Evolutionary conservation across 2,888 invertebrate species (phyloP).

Genomic region (Syritta pipiens): DNA sequence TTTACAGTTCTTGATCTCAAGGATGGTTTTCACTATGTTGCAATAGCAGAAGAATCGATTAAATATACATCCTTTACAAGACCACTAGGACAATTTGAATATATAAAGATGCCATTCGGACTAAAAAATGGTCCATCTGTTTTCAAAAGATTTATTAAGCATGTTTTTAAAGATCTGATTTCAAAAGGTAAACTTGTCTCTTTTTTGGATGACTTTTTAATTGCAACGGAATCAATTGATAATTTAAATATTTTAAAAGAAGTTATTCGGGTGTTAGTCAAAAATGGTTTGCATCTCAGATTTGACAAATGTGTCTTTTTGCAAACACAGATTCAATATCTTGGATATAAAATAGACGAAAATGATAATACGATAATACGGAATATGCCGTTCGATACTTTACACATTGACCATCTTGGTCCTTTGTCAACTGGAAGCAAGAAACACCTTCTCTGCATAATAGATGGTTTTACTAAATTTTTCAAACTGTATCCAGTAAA

Average conservation of each 20-base stretch:
- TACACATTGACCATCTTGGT: background rate
- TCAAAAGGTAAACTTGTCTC: constrained; percentile 41
- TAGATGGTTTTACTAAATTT: background rate
- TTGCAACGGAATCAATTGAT: constrained; percentile 13
- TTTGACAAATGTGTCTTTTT: constrained; percentile 10
- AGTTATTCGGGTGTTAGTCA: background rate
- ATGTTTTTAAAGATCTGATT: constrained; percentile 52
- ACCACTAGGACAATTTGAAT: constrained; percentile 5
- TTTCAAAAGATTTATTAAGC: constrained; percentile 64
- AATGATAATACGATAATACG: background rate
- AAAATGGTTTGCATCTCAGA: background rate
- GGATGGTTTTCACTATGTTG: constrained; percentile 66
- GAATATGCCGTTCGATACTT: background rate
- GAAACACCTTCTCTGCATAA: background rate
- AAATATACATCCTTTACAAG: constrained; percentile 22
- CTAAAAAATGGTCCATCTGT: constrained; percentile 42
- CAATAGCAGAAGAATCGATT: background rate
- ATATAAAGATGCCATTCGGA: constrained; percentile 16
- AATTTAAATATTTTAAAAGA: constrained; percentile 14
- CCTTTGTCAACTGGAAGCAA: background rate
- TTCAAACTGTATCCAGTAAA: too few species aligned
- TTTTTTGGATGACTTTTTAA: constrained; percentile 69
- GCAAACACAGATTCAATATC: background rate
- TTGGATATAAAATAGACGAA: background rate
- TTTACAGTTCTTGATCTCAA: constrained; percentile 68